A percentile compares a stretch with the other conserved stretches of the same genome.
phyloP scores from a whole-genome alignment of 2,797 vertebrate genomes.

The Sebastes baramenuke region DNA sequence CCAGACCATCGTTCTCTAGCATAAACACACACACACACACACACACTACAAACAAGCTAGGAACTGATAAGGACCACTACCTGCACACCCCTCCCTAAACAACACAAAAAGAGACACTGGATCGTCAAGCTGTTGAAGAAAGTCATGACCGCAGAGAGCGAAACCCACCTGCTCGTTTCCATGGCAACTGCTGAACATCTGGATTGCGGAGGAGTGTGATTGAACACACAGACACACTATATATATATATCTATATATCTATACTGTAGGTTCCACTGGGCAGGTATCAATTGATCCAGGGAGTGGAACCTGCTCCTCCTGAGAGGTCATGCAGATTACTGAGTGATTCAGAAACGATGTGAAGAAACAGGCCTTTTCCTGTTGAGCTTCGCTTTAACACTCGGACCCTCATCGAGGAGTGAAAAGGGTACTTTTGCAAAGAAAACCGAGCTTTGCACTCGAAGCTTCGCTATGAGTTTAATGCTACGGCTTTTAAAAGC shows the following conservation, averaged over 20 bases:
- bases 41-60: background rate
- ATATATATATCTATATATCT: background rate
- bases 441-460: background rate
- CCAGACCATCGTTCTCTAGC: conserved; percentile 30
- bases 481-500: background rate
- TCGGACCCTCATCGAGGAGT: background rate
- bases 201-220: conserved; percentile 26
- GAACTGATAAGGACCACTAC: conserved; percentile 35
- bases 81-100: background rate
- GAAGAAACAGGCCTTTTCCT: background rate
- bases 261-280: conserved; percentile 24
- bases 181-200: conserved; percentile 66
- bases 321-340: background rate
- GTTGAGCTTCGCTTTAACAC: conserved; percentile 26
- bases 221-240: background rate
- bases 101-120: conserved; percentile 49
- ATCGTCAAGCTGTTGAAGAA: conserved; percentile 47
- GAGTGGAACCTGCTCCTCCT: conserved; percentile 19
- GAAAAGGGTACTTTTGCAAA: conserved; percentile 7
- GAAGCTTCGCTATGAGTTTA: background rate
- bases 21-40: conserved; percentile 3
- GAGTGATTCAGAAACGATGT: background rate
- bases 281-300: conserved; percentile 29
- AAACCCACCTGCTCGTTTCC: conserved; percentile 64
- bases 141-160: conserved; percentile 38